Base-by-base conservation (phyloP, 2,797 vertebrate genomes). In the Dendrocincla tyrannina region DNA sequence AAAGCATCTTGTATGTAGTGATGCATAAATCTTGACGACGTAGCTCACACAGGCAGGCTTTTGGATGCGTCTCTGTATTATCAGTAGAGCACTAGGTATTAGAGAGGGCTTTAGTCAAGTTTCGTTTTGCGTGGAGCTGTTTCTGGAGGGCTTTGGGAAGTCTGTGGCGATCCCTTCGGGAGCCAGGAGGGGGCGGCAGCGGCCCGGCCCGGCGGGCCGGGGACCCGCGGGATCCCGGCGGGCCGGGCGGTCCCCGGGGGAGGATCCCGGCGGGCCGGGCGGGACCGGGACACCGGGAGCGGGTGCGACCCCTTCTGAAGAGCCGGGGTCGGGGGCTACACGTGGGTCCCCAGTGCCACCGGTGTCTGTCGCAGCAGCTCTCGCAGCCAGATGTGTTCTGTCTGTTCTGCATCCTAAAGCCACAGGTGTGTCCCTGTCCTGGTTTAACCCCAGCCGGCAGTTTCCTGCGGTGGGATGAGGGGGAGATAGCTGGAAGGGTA, bases 291-390 rank as follows among this genome's bases (percentile, higher is more conserved):
- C 22, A 20, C 13, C 32, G 53, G 53, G 19, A 55, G 8, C 17
- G 20, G 20, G 11, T 10, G 18, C 6, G 55, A 13, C 4, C 11
- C 53, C 27, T 32, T 2, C 23, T 23, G 46, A 15, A 19, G 28
- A 19, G 37, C 15, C 16, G 30, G 35, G 4, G 5, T 27, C n/a
- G 37, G 25, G 13, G 28, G n/a, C 25, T 9, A 1, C 27, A 0
- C 3, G 9, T 0, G 12, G 10, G 11, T 8, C 15, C 33, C 9
- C 47, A 3, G 1, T 30, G 44, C 56, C 4, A 0, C 25, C 1
- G 4, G 13, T 17, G 46, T 7, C 76, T 0, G 56, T n/a, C 41
- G 3, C 18, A 3, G 4, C 22, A 25, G 22, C 16, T 37, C 14
- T 7, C 13, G 64, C 35, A 46, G 68, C 37, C 33, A 7, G 32